Base-by-base conservation (phyloP, 2,797 vertebrate genomes). In the Poliocrania exsul region DNA sequence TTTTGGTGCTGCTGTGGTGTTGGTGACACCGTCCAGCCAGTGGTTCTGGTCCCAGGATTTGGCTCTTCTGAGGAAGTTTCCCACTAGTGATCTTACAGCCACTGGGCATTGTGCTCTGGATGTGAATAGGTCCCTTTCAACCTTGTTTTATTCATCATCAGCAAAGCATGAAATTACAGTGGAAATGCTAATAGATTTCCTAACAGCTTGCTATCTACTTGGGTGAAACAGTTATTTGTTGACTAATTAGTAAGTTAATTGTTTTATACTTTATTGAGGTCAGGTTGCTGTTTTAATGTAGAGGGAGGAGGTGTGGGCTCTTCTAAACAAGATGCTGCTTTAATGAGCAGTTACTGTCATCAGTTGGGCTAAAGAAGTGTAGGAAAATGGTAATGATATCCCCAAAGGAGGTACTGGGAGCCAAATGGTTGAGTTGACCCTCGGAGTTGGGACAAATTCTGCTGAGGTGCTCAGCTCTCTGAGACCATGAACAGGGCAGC, bases 91-190 rank as follows among this genome's bases (percentile, higher is more conserved):
- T 93, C 70, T 50, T 42, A n/a, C 5, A 89, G 73, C 73, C 73
- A 64, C 72, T 25, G 87, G 65, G 75, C 42, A 29, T 65, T 81
- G 92, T 91, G 73, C 66, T 77, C 58, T 56, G 72, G 61, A 47
- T 1, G 7, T 90, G 86, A 92, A 91, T 90, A 82, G 95, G 72
- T 93, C 61, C 89, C 87, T 89, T 97, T 97, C 96, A 97, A 90
- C 93, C 91, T 95, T 87, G 85, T 73, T 97, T 97, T 96, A 96
- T 96, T 95, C 96, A 97, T 96, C 89, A 96, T 94, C 96, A 97
- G 89, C 95, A 97, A 97, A 97, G 95, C 95, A 95, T 97, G 97
- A 97, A 97, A 97, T 97, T 97, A 94, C 94, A 81, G 87, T 94
- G 94, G 94, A 93, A 96, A 92, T 58, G 94, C 95, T 96, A 95